A percentile compares a stretch with the other conserved stretches of the same genome.
phyloP scores from a whole-genome alignment of 2,797 vertebrate genomes.

The Silurus lanzhouensis region DNA sequence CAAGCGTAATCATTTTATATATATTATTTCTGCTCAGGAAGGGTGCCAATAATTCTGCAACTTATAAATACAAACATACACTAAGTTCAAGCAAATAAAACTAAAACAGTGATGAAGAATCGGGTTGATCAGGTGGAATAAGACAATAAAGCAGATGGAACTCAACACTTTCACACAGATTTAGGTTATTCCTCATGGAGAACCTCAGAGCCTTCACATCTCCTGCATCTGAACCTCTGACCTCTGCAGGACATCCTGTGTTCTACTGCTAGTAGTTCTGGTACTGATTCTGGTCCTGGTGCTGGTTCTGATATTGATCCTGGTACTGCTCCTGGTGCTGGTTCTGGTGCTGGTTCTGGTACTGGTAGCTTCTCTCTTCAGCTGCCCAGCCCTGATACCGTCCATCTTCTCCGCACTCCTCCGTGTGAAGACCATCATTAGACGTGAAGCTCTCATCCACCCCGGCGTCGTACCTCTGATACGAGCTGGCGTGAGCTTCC shows the following conservation, averaged over 20 bases:
- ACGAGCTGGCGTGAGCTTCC: conserved; percentile 89
- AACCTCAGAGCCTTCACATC: conserved; percentile 71
- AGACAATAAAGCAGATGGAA: conserved; percentile 2
- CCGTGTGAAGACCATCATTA: conserved; percentile 71
- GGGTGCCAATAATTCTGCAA: conserved; percentile 6
- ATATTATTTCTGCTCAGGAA: background rate
- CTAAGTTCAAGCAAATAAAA: background rate
- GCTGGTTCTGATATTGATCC: background rate
- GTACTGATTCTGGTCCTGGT: background rate
- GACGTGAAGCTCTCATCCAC: conserved; percentile 87
- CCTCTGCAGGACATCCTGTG: conserved; percentile 22
- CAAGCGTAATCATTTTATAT: background rate
- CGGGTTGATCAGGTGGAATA: background rate
- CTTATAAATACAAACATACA: background rate
- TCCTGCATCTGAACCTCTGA: conserved; percentile 39
- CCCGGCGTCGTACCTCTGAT: conserved; percentile 90
- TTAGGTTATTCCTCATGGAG: conserved; percentile 77
- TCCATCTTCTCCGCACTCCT: conserved; percentile 66
- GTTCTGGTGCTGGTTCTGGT: conserved; percentile 65
- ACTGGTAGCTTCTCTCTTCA: conserved; percentile 80
- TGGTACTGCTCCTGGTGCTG: conserved; percentile 6
- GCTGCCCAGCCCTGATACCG: conserved; percentile 84
- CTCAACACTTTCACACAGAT: conserved; percentile 71
- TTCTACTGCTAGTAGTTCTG: conserved; percentile 33
- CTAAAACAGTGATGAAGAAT: background rate